phyloP scores from a whole-genome alignment of 2,888 invertebrate genomes.

The Clepsis dumicolana region DNA sequence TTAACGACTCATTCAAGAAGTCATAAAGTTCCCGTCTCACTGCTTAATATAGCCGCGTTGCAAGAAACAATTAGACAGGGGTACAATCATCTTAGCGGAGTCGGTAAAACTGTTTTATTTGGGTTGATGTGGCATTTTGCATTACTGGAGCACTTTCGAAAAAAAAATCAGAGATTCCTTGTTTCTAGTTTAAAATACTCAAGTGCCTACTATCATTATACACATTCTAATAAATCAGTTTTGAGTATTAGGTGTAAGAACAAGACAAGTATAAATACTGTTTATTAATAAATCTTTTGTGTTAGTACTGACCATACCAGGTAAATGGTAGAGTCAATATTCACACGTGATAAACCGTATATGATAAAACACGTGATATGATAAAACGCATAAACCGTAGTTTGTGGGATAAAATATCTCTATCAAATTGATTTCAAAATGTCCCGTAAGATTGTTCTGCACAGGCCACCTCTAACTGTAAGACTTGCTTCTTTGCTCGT shows the following conservation, averaged over 20 bases:
- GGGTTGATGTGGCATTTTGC: conserved; percentile 59
- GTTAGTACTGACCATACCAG: no score
- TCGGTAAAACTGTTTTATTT: conserved; percentile 46
- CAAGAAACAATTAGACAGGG: conserved; percentile 85
- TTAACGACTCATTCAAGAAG: conserved; percentile 83
- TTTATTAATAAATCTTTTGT: no score
- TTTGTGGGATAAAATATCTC: background rate
- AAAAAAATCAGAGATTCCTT: no score
- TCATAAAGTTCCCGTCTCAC: conserved; percentile 82
- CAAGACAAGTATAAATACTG: no score
- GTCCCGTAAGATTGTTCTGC: background rate
- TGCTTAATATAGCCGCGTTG: conserved; percentile 84
- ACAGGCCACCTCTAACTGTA: background rate
- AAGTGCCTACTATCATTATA: no score
- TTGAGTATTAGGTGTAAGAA: no score
- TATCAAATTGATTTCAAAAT: background rate
- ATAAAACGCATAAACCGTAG: no score
- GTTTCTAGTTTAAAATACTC: background rate
- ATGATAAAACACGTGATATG: no score
- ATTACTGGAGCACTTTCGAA: background rate
- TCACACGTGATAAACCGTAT: no score
- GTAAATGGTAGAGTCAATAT: no score
- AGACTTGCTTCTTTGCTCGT: conserved; percentile 55
- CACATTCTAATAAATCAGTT: no score
- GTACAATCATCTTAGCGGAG: conserved; percentile 70